A percentile compares a stretch with the other conserved stretches of the same genome.
These are phyloP conservation scores for Strix occidentalis DNA, from an alignment of 2,797 vertebrate species.

Conservation along the genomic window DNA sequence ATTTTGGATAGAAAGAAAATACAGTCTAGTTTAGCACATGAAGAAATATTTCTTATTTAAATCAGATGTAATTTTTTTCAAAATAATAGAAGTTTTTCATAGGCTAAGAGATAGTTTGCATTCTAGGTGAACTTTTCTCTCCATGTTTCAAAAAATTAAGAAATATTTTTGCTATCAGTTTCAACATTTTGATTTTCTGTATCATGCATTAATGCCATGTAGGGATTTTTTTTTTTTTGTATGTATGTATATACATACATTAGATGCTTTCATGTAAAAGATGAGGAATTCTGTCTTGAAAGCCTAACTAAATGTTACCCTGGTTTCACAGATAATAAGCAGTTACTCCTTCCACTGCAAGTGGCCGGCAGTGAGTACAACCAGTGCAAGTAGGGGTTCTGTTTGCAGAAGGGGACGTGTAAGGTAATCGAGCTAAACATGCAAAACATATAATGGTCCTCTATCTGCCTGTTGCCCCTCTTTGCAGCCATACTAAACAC, in stretches of 20 bases:
- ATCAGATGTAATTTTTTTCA: background rate
- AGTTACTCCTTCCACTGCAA: background rate
- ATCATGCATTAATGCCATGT: background rate
- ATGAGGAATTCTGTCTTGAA: background rate
- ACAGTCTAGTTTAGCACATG: background rate
- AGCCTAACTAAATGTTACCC: background rate
- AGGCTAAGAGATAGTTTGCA: background rate
- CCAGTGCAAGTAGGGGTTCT: background rate
- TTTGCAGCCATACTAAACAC: background rate
- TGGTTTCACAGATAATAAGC: background rate
- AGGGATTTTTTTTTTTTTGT: background rate
- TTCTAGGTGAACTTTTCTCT: background rate
- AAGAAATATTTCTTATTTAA: background rate
- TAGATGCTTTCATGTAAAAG: background rate
- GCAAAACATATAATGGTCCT: background rate
- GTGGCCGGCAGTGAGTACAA: background rate
- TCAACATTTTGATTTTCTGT: background rate
- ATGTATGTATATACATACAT: rapidly evolving
- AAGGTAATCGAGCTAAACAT: background rate
- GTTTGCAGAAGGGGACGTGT: background rate
- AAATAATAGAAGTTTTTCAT: background rate
- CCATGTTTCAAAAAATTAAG: background rate
- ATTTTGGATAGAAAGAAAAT: background rate
- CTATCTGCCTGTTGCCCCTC: background rate
- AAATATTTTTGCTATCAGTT: background rate